Percentiles rank a stretch among this genome's conserved stretches.
Conservation (phyloP, 2,113 vertebrate species). For the Sitta europaea region DNA sequence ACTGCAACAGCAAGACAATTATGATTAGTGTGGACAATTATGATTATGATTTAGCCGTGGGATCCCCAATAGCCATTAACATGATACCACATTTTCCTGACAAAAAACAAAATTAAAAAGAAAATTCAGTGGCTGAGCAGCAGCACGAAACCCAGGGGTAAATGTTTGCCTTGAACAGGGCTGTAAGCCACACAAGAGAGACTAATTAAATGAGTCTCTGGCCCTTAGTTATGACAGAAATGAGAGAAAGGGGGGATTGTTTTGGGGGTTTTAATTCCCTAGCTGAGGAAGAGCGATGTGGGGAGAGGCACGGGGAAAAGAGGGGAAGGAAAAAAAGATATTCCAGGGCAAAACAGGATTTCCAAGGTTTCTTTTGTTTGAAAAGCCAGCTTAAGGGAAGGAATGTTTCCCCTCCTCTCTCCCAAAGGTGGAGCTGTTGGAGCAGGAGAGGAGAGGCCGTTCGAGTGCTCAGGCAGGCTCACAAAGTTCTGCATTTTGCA, state of each 20-base stretch:
- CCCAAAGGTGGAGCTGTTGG: slow-evolving; percentile 81
- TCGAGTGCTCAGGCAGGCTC: background rate
- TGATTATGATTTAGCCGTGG: slow-evolving; percentile 33
- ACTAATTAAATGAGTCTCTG: background rate
- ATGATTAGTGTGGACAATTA: slow-evolving; percentile 44
- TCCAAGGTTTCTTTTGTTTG: slow-evolving; percentile 21
- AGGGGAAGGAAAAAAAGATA: background rate
- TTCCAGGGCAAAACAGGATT: background rate
- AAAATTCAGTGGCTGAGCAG: background rate
- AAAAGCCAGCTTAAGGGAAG: background rate
- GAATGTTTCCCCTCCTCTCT: background rate
- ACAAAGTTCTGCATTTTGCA: slow-evolving; percentile 18
- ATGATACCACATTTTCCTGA: slow-evolving; percentile 9
- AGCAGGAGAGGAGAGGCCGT: slow-evolving; percentile 46
- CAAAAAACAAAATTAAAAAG: background rate
- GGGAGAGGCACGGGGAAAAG: background rate
- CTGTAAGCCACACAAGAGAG: background rate
- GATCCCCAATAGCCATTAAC: slow-evolving; percentile 27
- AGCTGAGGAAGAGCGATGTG: background rate
- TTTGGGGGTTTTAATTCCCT: background rate
- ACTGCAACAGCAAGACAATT: slow-evolving; percentile 17
- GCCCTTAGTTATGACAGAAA: background rate
- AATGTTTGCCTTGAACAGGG: background rate
- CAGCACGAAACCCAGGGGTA: background rate
- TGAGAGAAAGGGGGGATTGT: background rate